Evolutionary conservation across 2,888 invertebrate genomes (phyloP).

Genomic region (Limnephilus lunatus): DNA sequence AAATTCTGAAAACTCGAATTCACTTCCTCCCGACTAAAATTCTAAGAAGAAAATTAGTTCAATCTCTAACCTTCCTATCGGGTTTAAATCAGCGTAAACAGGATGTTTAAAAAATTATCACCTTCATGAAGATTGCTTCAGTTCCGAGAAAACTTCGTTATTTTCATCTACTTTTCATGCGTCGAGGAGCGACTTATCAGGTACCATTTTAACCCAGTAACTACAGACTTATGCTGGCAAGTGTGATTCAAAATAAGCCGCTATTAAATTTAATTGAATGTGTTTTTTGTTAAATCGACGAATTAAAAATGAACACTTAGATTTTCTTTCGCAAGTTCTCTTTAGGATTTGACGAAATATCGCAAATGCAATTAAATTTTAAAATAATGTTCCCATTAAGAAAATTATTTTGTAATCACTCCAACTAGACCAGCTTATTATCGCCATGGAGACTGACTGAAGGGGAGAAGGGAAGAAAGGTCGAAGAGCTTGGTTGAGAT

Average conservation of each 20-base stretch:
- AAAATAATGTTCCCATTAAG: too few species aligned
- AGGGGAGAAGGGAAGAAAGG: too few species aligned
- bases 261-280: neutral
- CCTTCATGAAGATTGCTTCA: neutral
- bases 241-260: neutral
- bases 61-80: neutral
- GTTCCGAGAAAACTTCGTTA: neutral
- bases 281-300: neutral
- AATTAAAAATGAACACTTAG: neutral
- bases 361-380: too few species aligned
- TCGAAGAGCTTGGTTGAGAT: too few species aligned
- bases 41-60: neutral
- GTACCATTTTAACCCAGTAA: neutral
- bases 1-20: neutral
- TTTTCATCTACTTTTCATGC: neutral
- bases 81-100: neutral
- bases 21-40: neutral
- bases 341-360: too few species aligned
- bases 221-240: neutral
- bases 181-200: neutral
- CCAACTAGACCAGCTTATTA: too few species aligned
- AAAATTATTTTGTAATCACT: too few species aligned
- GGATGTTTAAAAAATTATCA: neutral
- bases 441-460: too few species aligned
- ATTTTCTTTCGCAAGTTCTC: too few species aligned